A percentile compares a stretch with the other conserved stretches of the same genome.
Conservation (phyloP, 2,797 vertebrate species). For the Kryptopterus vitreolus region DNA sequence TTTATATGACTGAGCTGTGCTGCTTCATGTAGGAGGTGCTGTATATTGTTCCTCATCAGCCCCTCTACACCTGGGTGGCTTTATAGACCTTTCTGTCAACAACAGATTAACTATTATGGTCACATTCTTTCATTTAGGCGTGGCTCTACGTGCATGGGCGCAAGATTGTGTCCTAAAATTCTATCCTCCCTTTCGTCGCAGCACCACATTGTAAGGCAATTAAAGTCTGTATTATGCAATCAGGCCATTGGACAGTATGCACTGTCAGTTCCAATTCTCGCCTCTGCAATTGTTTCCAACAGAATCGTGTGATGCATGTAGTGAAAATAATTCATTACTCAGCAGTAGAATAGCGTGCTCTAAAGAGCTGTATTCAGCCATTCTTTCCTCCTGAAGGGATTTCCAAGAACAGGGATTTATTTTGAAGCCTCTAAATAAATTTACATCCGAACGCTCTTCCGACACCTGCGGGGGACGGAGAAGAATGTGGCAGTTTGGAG, state of each 20-base stretch:
- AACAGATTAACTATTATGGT: conserved; percentile 20
- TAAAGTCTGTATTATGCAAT: not conserved
- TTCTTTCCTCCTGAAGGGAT: conserved; percentile 39
- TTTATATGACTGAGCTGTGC: conserved; percentile 35
- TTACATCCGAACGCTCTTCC: conserved; percentile 26
- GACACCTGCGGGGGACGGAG: conserved; percentile 5
- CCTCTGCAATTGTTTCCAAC: not conserved
- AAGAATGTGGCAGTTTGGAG: conserved; percentile 11
- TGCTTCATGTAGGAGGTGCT: conserved; percentile 42
- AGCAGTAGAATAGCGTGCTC: conserved; percentile 37
- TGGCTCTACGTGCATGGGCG: conserved; percentile 2
- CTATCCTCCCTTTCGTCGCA: not conserved
- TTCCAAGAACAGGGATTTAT: conserved; percentile 37
- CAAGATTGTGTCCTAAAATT: not conserved
- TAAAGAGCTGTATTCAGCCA: conserved; percentile 47
- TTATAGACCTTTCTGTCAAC: conserved; percentile 18
- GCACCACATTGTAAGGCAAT: not conserved
- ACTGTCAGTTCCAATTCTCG: not conserved
- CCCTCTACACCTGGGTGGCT: conserved; percentile 9
- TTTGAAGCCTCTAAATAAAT: conserved; percentile 12
- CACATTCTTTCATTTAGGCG: not conserved
- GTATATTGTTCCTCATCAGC: conserved; percentile 44
- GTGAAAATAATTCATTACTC: conserved; percentile 44
- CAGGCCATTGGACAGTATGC: not conserved
- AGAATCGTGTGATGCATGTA: not conserved